Conservation (phyloP, 2,113 vertebrate species). For the Chloebia gouldiae region DNA sequence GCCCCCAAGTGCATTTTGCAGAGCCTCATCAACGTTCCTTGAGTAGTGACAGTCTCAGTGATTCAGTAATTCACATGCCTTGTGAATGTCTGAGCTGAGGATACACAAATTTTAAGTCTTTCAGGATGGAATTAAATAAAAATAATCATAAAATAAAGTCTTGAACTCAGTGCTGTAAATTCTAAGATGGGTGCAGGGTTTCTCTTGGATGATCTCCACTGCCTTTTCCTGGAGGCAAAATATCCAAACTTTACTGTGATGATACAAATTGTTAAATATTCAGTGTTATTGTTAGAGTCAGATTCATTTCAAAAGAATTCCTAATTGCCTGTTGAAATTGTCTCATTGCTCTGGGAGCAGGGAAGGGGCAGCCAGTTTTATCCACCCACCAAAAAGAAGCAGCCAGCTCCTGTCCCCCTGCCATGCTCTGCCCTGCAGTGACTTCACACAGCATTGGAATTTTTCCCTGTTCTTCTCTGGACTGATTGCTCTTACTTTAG, state of each 20-base stretch:
- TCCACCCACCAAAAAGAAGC: not conserved
- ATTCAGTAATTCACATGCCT: not conserved
- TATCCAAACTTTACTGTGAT: not conserved
- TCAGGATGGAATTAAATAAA: not conserved
- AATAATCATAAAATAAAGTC: not conserved
- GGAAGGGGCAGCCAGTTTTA: constrained; percentile 31
- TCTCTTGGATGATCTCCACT: not conserved
- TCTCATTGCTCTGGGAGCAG: constrained; percentile 62
- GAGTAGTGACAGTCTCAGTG: constrained; percentile 8
- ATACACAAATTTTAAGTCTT: not conserved
- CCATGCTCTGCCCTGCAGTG: not conserved
- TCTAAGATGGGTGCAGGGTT: not conserved
- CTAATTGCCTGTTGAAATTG: constrained; percentile 24
- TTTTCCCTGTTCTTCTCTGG: constrained; percentile 32
- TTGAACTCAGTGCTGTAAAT: constrained; percentile 3
- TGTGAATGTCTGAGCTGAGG: constrained; percentile 41
- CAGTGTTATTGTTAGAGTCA: constrained; percentile 36
- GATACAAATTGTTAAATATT: constrained; percentile 49
- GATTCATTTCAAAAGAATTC: constrained; percentile 50
- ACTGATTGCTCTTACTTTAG: constrained; percentile 26
- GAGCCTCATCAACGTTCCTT: not conserved
- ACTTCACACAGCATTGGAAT: not conserved
- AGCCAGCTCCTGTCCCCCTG: not conserved
- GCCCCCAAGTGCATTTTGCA: not conserved
- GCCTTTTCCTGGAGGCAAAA: constrained; percentile 2